Evolutionary conservation across 1,140 invertebrate species (phyloP).

Genomic region (Drosophila parabipectinata): DNA sequence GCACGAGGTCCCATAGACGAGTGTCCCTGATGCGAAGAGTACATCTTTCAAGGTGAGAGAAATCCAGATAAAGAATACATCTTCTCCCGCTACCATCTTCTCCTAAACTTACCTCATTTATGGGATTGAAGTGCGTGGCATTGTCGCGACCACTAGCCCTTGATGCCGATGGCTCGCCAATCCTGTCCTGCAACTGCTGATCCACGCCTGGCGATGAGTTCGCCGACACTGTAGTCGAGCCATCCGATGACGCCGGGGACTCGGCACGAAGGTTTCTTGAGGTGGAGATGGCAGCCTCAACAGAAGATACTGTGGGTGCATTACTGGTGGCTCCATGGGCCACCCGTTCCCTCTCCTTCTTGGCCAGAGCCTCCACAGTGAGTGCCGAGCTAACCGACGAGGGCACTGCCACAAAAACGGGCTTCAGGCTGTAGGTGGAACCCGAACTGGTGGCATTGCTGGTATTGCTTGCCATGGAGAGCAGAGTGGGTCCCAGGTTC

Average conservation of each 20-base stretch:
- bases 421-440: slow-evolving; percentile 68
- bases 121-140: slow-evolving; percentile 79
- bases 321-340: slow-evolving; percentile 53
- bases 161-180: slow-evolving; percentile 28
- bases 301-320: slow-evolving; percentile 55
- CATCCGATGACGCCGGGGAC: slow-evolving; percentile 84
- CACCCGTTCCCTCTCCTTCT: slow-evolving; percentile 64
- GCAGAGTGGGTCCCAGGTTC: slow-evolving; percentile 86
- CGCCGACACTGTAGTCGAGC: slow-evolving; percentile 91
- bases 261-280: slow-evolving; percentile 73
- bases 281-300: slow-evolving; percentile 56
- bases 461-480: slow-evolving; percentile 81
- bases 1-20: slow-evolving; percentile 52
- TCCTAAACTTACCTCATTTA: slow-evolving; percentile 65
- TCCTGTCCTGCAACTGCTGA: slow-evolving; percentile 86
- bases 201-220: slow-evolving; percentile 90
- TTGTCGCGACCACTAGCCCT: slow-evolving; percentile 40
- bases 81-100: not conserved
- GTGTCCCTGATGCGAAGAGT: slow-evolving; percentile 59
- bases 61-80: too few relatives aligned
- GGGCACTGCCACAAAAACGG: slow-evolving; percentile 78
- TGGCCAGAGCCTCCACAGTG: slow-evolving; percentile 73
- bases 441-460: slow-evolving; percentile 36
- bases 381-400: slow-evolving; percentile 42
- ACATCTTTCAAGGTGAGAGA: slow-evolving; percentile 47